Conservation (phyloP, 92 coral and sea anemone species). For the Bergia sp. region DNA sequence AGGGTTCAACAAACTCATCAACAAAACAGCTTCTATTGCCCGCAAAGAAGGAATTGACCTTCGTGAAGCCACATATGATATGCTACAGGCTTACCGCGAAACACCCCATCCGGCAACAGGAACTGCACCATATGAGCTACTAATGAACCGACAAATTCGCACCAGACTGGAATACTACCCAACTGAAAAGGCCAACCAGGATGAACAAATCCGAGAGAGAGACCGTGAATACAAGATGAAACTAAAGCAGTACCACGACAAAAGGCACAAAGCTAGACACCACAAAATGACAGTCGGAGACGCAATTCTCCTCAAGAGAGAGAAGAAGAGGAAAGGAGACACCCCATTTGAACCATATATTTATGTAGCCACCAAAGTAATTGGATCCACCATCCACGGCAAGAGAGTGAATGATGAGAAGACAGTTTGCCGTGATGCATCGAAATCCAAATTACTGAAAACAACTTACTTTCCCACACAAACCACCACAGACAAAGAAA, state of each 20-base stretch:
- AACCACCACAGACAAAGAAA: not conserved
- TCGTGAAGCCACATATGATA: conserved; percentile 61
- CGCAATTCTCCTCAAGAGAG: conserved; percentile 58
- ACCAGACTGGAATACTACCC: conserved; percentile 62
- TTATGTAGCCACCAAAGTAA: conserved; percentile 27
- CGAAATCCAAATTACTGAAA: conserved; percentile 50
- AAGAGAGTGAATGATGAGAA: conserved; percentile 16
- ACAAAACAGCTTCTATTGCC: conserved; percentile 59
- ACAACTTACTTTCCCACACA: conserved; percentile 26
- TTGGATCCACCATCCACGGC: conserved; percentile 9
- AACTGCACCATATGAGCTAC: conserved; percentile 48
- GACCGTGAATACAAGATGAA: conserved; percentile 48
- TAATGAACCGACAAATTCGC: conserved; percentile 50
- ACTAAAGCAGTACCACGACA: conserved; percentile 56
- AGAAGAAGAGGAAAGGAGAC: conserved; percentile 55
- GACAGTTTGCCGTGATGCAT: conserved; percentile 52
- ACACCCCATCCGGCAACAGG: conserved; percentile 71
- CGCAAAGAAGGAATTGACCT: conserved; percentile 41
- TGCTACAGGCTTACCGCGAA: conserved; percentile 65
- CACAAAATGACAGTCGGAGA: conserved; percentile 53
- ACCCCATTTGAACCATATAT: conserved; percentile 16
- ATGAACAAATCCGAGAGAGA: conserved; percentile 47
- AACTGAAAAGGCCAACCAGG: conserved; percentile 33
- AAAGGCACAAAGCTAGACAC: conserved; percentile 52
- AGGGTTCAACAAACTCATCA: conserved; percentile 2